Base-by-base conservation (phyloP, 2,113 vertebrate species). In the Galbula dea region DNA sequence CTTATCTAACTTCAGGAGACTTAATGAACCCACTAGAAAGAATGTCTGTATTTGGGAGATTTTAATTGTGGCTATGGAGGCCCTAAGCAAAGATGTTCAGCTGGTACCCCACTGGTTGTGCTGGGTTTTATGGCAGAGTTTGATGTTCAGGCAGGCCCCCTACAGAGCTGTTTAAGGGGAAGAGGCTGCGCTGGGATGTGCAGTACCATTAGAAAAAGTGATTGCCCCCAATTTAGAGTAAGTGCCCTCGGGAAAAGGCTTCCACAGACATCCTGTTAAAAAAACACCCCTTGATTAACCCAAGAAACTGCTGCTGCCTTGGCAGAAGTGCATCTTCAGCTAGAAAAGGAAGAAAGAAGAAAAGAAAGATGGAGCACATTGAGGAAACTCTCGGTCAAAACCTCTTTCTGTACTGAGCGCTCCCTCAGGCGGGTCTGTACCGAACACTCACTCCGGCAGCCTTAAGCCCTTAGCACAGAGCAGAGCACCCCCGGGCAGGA, bases 61-160 rank as follows among this genome's bases (percentile, higher is more conserved):
- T 82, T 79, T 57, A 61, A 76, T 45, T 27, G 59, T 48, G 63
- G 74, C 69, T 61, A 1, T 0, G 12, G 79, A 80, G 68, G 72
- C 79, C 86, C 79, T 27, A 59, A n/a, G 83, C 63, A 80, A 23
- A 46, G 55, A 58, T 63, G 43, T 24, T 69, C 45, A 16, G 41
- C 24, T 62, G 1, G 1, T 30, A 15, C 67, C 82, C 84, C 75
- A 39, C 67, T 45, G 88, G 30, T 21, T 55, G 36, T 62, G 46
- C 49, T 46, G 85, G 55, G 59, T 3, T 92, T 86, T 86, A 17
- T 55, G 63, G 77, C 48, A 61, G 86, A 86, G 89, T 83, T 91
- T 41, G 12, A 4, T 13, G 75, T 61, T 62, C 57, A 26, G 43
- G 57, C 52, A 59, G 93, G 49, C 12, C 43, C 72, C 55, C 72